Base-by-base conservation (phyloP, 2,113 vertebrate species). In the Macrotus californicus region DNA sequence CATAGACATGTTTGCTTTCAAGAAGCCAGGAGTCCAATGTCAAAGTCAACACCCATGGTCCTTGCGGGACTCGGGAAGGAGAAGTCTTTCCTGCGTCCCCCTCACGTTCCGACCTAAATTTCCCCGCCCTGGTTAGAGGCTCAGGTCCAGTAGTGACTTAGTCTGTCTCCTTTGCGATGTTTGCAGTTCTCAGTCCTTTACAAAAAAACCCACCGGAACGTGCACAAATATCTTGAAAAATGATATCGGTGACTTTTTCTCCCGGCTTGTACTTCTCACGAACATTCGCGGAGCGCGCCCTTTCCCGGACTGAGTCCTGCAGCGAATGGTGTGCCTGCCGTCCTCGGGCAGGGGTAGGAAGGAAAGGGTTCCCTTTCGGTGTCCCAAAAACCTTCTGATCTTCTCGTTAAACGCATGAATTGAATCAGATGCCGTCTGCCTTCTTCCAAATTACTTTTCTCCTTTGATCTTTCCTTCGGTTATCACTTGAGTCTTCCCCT, bases 291-390 rank as follows among this genome's bases (percentile, higher is more conserved):
- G 24, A 1, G 0, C 15, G 15, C 8, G 24, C 1, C 29, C 29
- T 54, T 69, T n/a, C 39, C 19, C 19, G 18, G 31, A 4, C 5
- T 6, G 0, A 10, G 34, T 29, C 21, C 1, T 43, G 3, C 14
- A 15, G 50, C 16, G 50, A 9, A 3, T 64, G 21, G 22, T 43
- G 24, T 22, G 29, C 52, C 61, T 43, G 26, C 19, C 12, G 18
- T 43, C 18, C 39, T 13, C 16, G 24, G 15, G 31, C 1, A 24
- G 50, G 19, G 13, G 43, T 69, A 19, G 2, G 54, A 14, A 19
- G 2, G 54, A 14, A 29, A 61, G 10, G 4, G 4, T 18, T 21
- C 31, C 50, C 3, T 29, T 41, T 7, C 70, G n/a, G 46, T 70
- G 46, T 6, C 56, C 16, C 6, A 9, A 4, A 9, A 4, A 43